Evolutionary conservation across 2,113 vertebrate genomes (phyloP), one percentile per base, ranked within the genome.

Genomic region (Stegastes partitus): DNA sequence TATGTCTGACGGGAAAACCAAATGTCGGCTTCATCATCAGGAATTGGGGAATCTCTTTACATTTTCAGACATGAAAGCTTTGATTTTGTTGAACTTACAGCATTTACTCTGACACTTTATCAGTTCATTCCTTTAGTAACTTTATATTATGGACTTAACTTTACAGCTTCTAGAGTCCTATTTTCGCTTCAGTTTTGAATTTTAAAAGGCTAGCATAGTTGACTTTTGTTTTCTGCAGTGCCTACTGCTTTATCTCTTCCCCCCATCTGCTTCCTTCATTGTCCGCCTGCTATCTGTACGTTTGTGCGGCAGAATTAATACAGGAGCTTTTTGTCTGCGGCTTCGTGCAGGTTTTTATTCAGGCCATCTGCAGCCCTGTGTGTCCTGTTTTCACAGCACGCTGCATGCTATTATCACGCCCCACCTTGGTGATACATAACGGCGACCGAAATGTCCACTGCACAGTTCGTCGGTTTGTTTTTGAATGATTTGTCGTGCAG

Each of bases 361-460:
- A 12, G 49, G 74, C 86, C 84, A 77, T 85, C 90, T 91, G 87
- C 62, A 54, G 75, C 59, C 59, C 4, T 25, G 26, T 7, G 28
- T 67, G 34, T 75, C 68, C 25, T 77, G 79, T 84, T 86, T 72
- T 82, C 77, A 71, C 79, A 74, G 70, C 11, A 15, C 45, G 9
- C 28, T 74, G 42, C 47, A 50, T 66, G 75, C 59, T 55, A 28
- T 31, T 31, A 31, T 65, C 61, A 12, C 78, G 37, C 77, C 61
- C 47, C 74, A 51, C 81, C 69, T 78, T 11, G 6, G 49, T 70
- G 59, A 83, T 68, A 83, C 77, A 79, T 79, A 69, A 64, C 53
- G 11, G 19, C 44, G 72, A 67, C 45, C 22, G 25, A 75, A 74
- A 58, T 62, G 31, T 39, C 71, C 37, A 50, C 21, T 8, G 50